Base-by-base conservation (phyloP, 1,140 invertebrate genomes). In the Kradibia gibbosae region DNA sequence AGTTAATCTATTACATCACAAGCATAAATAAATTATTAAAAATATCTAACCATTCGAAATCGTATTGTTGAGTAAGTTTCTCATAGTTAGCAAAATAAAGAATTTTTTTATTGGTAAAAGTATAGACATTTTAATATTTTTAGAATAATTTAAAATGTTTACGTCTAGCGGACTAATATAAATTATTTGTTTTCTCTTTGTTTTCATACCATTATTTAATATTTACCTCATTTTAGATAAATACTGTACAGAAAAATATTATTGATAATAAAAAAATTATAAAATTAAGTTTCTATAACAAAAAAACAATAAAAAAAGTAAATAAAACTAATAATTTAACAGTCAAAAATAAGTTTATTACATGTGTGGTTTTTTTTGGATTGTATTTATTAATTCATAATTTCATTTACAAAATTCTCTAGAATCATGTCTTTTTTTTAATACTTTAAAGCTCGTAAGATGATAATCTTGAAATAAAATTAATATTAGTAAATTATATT, bases 111-210 rank as follows among this genome's bases (percentile, higher is more conserved):
- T 60, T 60, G 8, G 13, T 60, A 31, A 10, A n/a, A n/a, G n/a
- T n/a, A n/a, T n/a, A n/a, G n/a, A n/a, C n/a, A n/a, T 60, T 60
- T 60, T 55, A 55, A n/a, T 2, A 55, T 55, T 55, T 55, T 55
- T n/a, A 55, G 25, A 10, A 60, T 28, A 60, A 60, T 60, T 11
- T 60, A 2, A 60, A 60, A 60, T 11, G 25, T 60, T 60, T 60
- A 60, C 55, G 13, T 60, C 11, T 60, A 28, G 10, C 25, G 11
- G 25, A n/a, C 55, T n/a, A 28, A 60, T 28, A 10, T 13, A 60
- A 60, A 28, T 13, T 3, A 60, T 60, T 60, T 60, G 11, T 60
- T 60, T 13, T 7, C 25, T 28, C 13, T 28, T 28, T 60, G 25
- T 28, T 60, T 60, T 31, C 31, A 28, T 11, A 60, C 11, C 15